Evolutionary conservation across 2,113 vertebrate genomes (phyloP).

Genomic region (Balaeniceps rex): DNA sequence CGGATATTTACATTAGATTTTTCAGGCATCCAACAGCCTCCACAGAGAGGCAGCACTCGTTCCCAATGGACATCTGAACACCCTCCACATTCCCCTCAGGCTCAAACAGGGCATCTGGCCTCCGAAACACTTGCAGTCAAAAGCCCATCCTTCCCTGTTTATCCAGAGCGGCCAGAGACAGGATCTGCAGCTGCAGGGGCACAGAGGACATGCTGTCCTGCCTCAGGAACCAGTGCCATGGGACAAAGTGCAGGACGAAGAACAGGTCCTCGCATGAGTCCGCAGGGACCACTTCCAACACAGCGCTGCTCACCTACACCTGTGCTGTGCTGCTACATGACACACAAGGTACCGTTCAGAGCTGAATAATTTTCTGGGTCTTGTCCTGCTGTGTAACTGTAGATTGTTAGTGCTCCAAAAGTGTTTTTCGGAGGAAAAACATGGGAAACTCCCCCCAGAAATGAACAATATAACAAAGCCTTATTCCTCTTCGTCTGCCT

Average conservation of each 20-base stretch:
- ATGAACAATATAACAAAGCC: background rate
- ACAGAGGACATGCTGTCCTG: background rate
- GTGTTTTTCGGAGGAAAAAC: background rate
- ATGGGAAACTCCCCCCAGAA: background rate
- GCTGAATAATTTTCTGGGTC: background rate
- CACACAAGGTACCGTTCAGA: background rate
- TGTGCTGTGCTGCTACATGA: background rate
- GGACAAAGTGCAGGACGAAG: background rate
- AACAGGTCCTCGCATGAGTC: fast-evolving
- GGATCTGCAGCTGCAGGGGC: background rate
- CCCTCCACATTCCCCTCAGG: background rate
- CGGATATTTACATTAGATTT: background rate
- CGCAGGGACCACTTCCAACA: fast-evolving
- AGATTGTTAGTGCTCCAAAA: background rate
- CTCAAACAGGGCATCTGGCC: background rate
- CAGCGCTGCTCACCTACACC: background rate
- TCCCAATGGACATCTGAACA: background rate
- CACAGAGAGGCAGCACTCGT: background rate
- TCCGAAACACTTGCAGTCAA: background rate
- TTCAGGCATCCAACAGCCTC: background rate
- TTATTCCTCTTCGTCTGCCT: background rate
- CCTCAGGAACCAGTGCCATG: fast-evolving
- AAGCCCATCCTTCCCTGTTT: background rate
- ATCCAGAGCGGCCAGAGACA: background rate
- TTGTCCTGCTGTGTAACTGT: background rate